Percentiles rank a stretch among this genome's conserved stretches.
Evolutionary conservation across 1,140 invertebrate genomes (phyloP).

Genomic region (Phthorimaea operculella): DNA sequence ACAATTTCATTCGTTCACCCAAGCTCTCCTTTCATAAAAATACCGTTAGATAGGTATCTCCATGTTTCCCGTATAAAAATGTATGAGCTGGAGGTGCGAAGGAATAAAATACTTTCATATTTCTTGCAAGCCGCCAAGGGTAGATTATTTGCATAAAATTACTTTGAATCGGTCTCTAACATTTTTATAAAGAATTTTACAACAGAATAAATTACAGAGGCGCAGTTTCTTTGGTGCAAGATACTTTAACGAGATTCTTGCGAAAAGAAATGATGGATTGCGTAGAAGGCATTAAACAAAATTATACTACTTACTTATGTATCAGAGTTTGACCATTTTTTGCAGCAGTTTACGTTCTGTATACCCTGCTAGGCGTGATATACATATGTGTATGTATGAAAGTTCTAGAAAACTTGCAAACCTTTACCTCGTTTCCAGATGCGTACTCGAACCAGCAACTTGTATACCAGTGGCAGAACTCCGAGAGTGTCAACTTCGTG

Average conservation of each 20-base stretch:
- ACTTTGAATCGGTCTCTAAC: neutral
- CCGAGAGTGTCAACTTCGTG: constrained; percentile 84
- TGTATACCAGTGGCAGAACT: constrained; percentile 90
- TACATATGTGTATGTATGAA: too few species aligned
- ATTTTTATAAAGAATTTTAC: neutral
- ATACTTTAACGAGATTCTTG: too few species aligned
- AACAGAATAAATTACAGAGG: neutral
- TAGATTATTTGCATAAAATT: constrained; percentile 4
- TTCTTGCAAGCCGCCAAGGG: neutral
- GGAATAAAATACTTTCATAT: neutral
- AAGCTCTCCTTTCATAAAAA: neutral
- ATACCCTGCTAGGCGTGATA: too few species aligned
- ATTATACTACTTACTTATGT: too few species aligned
- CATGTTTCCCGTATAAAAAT: neutral
- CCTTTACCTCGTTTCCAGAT: constrained; percentile 69
- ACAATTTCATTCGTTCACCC: neutral
- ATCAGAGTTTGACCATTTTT: too few species aligned
- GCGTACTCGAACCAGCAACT: constrained; percentile 91
- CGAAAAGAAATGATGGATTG: too few species aligned
- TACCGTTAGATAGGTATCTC: too few species aligned
- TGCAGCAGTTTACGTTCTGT: too few species aligned
- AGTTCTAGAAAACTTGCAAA: too few species aligned
- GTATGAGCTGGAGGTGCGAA: neutral
- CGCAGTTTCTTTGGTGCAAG: too few species aligned
- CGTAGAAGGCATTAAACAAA: too few species aligned